A percentile compares a stretch with the other conserved stretches of the same genome.
phyloP scores from a whole-genome alignment of 2,113 vertebrate species.

The Psilopsiagon aurifrons region DNA sequence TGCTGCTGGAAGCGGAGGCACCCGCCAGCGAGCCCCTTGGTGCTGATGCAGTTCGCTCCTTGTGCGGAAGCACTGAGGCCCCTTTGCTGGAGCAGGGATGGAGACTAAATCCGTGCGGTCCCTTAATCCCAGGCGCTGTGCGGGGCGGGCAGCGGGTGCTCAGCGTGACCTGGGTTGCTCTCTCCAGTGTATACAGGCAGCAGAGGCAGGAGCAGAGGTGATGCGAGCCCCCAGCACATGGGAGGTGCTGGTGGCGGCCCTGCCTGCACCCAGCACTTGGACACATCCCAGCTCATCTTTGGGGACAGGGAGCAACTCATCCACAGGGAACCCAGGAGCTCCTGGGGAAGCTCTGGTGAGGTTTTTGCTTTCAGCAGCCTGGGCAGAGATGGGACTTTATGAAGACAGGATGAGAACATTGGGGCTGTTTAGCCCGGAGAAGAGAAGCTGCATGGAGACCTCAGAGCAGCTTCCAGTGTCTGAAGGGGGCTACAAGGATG shows the following conservation, averaged over 20 bases:
- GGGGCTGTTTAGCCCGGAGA: background rate
- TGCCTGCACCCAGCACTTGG: background rate
- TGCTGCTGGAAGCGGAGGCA: background rate
- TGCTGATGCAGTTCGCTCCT: constrained; percentile 52
- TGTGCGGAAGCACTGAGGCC: background rate
- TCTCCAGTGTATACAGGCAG: background rate
- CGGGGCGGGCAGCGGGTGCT: background rate
- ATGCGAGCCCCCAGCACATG: fast-evolving
- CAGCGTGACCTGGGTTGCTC: constrained; percentile 60
- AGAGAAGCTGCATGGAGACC: background rate
- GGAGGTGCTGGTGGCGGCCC: background rate
- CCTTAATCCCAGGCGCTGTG: constrained; percentile 59
- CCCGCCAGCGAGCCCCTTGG: background rate
- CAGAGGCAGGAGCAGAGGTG: background rate
- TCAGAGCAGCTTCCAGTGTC: background rate
- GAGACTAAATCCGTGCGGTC: constrained; percentile 49
- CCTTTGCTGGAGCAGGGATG: background rate
- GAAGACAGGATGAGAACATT: background rate
- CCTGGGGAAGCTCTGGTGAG: background rate
- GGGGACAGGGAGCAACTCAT: background rate
- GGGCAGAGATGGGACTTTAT: background rate
- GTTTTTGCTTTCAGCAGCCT: background rate
- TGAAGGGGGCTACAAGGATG: background rate
- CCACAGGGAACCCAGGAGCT: background rate
- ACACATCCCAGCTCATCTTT: fast-evolving